Conservation (phyloP, 2,797 vertebrate genomes). For the Sebastolobus altivelis region DNA sequence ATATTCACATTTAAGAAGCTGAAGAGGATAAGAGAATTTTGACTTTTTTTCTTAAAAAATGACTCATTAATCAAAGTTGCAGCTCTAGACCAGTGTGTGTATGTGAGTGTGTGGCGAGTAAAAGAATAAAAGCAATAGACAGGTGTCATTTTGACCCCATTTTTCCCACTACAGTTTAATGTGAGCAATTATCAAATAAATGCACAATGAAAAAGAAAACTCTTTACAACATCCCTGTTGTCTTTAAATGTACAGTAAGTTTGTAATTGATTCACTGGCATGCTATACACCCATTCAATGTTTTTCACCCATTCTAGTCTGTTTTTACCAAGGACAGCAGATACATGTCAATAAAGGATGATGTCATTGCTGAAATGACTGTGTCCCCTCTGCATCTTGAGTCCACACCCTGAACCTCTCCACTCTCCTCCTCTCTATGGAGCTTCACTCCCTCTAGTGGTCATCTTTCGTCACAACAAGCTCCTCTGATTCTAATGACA, state of each 20-base stretch:
- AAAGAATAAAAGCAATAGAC: background rate
- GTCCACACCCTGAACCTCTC: conserved; percentile 37
- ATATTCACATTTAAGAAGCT: no score
- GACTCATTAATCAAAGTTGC: no score
- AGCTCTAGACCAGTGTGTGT: background rate
- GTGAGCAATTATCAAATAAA: background rate
- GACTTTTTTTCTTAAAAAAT: no score
- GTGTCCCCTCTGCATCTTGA: background rate
- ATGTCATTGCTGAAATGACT: background rate
- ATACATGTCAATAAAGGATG: background rate
- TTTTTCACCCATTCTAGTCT: background rate
- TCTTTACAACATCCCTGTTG: background rate
- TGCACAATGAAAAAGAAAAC: background rate
- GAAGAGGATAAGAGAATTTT: no score
- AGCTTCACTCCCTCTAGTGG: conserved; percentile 48
- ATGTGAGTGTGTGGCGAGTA: background rate
- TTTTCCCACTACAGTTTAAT: background rate
- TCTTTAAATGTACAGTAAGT: background rate
- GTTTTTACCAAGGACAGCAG: background rate
- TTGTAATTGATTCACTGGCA: background rate
- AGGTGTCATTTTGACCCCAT: background rate
- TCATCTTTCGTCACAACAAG: conserved; percentile 1
- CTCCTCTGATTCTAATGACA: background rate
- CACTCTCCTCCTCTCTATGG: background rate
- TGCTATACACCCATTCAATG: background rate